Base-by-base conservation (phyloP, 2,113 vertebrate genomes). In the Gracilinanus agilis region DNA sequence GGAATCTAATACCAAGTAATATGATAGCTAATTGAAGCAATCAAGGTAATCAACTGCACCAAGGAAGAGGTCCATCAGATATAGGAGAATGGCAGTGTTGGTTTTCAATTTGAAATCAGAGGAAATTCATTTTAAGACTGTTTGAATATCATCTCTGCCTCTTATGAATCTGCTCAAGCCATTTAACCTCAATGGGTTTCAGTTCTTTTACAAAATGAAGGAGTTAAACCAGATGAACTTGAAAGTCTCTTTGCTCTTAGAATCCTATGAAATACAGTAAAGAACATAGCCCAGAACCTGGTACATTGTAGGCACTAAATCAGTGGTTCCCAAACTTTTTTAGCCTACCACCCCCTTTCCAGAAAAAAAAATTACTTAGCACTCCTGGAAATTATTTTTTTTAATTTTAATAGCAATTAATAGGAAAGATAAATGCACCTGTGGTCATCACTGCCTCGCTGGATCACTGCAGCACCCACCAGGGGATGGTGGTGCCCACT, bases 1-100 rank as follows among this genome's bases (percentile, higher is more conserved):
- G 90, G 0, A 53, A 54, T 16, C 67, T 58, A 4, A 21, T 96
- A 44, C 24, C 40, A 92, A 96, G 21, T 16, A 94, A 91, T 93
- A 5, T 90, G 93, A 40, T 94, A 89, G 55, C 12, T 83, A 53
- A n/a, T 21, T 75, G 34, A 75, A 94, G 27, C 24, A 40, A n/a
- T 49, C 0, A 0, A 34, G 23, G 6, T 89, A 56, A 2, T 91
- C 2, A 23, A 55, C 88, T 44, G 12, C 67, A 34, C 34, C 29
- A 75, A 75, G 13, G 34, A 75, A 75, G 34, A 54, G 27, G 89
- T 90, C 34, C 3, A 49, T 49, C 49, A 7, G 4, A 0, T 24
- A 16, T 25, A 75, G 92, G 56, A 55, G 23, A 23, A 3, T 90
- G 24, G 23, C 0, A 4, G 13, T 34, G 29, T 34, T 67, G 61